Base-by-base conservation (phyloP, 2,113 vertebrate genomes). In the Toxotes jaculatrix region DNA sequence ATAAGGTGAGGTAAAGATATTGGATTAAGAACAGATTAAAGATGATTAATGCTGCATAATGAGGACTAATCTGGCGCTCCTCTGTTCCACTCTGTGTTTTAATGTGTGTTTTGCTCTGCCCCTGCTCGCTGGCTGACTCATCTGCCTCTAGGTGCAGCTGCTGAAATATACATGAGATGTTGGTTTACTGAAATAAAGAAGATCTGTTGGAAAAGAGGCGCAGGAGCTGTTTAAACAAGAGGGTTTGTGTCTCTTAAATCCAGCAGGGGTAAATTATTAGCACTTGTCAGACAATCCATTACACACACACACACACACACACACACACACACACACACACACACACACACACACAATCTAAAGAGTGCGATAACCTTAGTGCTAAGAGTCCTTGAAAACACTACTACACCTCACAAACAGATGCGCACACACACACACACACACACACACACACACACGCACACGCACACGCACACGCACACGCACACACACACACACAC, bases 21-120 rank as follows among this genome's bases (percentile, higher is more conserved):
- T 92, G 90, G 92, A 92, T 94, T 94, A 94, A 88, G 73, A 85
- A 71, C 82, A 92, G 91, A 92, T 94, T 93, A 93, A 84, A 87
- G 78, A 89, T 84, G 83, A 89, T 91, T 93, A 94, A 89, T 86
- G 83, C 83, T 19, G 83, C 87, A 91, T 92, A 93, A 93, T 93
- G 86, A 92, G 78, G 68, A 87, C 78, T 91, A 89, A 91, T 88
- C 86, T 87, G 74, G 27, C 19, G 27, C 77, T 84, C 61, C 64
- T 76, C 81, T 85, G 76, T 82, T 88, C 66, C 53, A 61, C 66
- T 82, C 77, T 34, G 23, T 86, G 73, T 89, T 88, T 88, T 70
- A 79, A 87, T 84, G 68, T 84, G 83, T 60, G 60, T 90, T 88
- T 89, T 82, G 60, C 84, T 90, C 61, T 77, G 43, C 87, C 38